Evolutionary conservation across 2,113 vertebrate genomes (phyloP).

Genomic region (Papio anubis): DNA sequence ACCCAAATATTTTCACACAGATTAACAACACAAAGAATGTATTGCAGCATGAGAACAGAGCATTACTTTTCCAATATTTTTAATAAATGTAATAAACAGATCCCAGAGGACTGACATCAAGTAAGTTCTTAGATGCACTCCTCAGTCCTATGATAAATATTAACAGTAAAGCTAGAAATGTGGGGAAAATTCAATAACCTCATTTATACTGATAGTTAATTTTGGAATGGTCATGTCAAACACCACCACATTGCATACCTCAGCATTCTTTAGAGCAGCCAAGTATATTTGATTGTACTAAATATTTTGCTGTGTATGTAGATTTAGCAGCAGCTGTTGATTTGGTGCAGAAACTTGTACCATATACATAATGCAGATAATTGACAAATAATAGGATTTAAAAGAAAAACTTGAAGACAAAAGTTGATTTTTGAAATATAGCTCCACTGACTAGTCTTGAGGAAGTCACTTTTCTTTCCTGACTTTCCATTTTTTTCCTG

Average conservation of each 20-base stretch:
- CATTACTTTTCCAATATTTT: conserved; percentile 29
- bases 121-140: conserved; percentile 21
- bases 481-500: neutral
- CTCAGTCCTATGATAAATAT: conserved; percentile 21
- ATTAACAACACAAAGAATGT: conserved; percentile 53
- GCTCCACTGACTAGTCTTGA: neutral
- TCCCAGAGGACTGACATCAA: neutral
- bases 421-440: neutral
- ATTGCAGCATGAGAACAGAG: conserved; percentile 5
- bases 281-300: conserved; percentile 15
- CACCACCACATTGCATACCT: conserved; percentile 43
- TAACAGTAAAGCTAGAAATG: conserved; percentile 42
- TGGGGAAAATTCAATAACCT: conserved; percentile 54
- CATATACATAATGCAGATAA: neutral
- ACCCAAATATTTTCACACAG: conserved; percentile 59
- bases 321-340: conserved; percentile 25
- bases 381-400: neutral
- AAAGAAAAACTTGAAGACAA: neutral
- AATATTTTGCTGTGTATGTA: conserved; percentile 51
- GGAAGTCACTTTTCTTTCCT: neutral
- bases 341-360: neutral
- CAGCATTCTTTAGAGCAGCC: conserved; percentile 41
- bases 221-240: conserved; percentile 37
- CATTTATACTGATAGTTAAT: conserved; percentile 62
- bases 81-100: conserved; percentile 52